Conservation (phyloP, 2,113 vertebrate species). For the Corvus moneduloides region DNA sequence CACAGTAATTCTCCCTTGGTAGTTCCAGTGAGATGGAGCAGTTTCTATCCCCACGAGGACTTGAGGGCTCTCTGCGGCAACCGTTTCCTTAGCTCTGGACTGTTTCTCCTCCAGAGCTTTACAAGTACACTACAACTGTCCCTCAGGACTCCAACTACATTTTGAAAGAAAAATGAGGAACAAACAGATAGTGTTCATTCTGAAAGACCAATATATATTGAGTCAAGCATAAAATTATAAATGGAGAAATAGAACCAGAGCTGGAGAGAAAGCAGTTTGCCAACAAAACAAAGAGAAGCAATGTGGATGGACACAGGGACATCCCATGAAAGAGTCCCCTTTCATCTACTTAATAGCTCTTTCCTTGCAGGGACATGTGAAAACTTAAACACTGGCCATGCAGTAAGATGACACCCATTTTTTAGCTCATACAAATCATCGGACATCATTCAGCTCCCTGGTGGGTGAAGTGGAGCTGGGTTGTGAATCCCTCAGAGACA, state of each 20-base stretch:
- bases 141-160: neutral
- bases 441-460: neutral
- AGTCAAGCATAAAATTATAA: neutral
- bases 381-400: neutral
- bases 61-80: neutral
- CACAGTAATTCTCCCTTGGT: neutral
- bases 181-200: neutral
- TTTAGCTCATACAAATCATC: neutral
- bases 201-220: neutral
- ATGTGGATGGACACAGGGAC: neutral
- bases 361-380: neutral
- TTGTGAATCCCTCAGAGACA: neutral
- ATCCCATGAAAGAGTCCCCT: neutral
- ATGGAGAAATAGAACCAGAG: accelerated
- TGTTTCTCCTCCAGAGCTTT: neutral
- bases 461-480: neutral
- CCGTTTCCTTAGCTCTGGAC: neutral
- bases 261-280: neutral
- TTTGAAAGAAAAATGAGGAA: neutral
- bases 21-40: neutral
- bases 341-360: neutral
- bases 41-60: neutral
- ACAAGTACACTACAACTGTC: neutral
- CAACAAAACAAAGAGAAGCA: neutral
- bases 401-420: constrained; percentile 4